These are phyloP conservation scores for Tursiops truncatus DNA, from an alignment of 2,113 vertebrate species.

Conservation along the genomic window DNA sequence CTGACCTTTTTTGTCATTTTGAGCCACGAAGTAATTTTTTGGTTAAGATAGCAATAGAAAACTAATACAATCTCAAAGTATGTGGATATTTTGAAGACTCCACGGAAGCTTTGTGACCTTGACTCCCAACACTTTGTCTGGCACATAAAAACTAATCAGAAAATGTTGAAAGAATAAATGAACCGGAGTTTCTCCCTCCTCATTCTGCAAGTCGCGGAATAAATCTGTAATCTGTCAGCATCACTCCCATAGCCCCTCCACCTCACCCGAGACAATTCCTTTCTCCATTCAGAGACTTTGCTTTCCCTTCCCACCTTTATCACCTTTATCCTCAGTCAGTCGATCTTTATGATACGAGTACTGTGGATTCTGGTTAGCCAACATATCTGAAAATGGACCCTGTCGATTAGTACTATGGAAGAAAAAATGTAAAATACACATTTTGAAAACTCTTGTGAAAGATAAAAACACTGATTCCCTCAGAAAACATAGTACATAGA, in stretches of 20 bases:
- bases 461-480: not conserved
- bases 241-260: not conserved
- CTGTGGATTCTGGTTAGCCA: not conserved
- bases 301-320: not conserved
- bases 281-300: not conserved
- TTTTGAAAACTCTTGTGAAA: not conserved
- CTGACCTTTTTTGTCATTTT: not conserved
- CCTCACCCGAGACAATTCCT: not conserved
- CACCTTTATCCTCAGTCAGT: not conserved
- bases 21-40: not conserved
- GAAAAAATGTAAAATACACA: not conserved
- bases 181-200: not conserved
- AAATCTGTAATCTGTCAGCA: not conserved
- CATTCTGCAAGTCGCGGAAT: not conserved
- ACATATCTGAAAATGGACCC: not conserved
- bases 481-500: not conserved
- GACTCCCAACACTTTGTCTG: not conserved
- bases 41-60: not conserved
- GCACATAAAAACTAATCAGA: not conserved
- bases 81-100: not conserved
- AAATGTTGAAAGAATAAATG: not conserved
- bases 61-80: not conserved
- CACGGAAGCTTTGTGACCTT: not conserved
- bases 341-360: not conserved
- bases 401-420: not conserved